Conservation (phyloP, 2,888 invertebrate species). For the Apodemia duryi region DNA sequence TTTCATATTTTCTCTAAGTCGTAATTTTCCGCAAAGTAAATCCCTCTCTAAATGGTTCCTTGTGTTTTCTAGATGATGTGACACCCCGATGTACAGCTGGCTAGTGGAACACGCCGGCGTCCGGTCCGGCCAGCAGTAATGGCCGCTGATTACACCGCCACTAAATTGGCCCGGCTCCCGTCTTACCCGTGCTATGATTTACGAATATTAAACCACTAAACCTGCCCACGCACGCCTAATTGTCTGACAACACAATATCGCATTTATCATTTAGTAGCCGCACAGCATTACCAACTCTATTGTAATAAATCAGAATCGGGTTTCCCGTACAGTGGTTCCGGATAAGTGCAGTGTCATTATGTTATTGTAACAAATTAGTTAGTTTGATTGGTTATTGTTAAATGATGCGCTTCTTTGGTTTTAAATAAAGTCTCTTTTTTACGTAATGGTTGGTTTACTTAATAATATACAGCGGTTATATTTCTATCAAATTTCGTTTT, state of each 20-base stretch:
- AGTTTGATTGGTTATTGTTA: slow-evolving; percentile 12
- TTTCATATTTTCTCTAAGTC: too few relatives aligned
- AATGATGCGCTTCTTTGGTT: slow-evolving; percentile 6
- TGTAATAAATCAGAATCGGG: neutral
- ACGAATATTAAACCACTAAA: slow-evolving; percentile 41
- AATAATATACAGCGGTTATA: too few relatives aligned
- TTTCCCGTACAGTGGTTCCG: neutral
- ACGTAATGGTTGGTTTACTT: neutral
- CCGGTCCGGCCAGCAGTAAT: neutral
- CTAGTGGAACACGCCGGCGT: neutral
- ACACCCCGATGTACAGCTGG: neutral
- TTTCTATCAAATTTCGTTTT: too few relatives aligned
- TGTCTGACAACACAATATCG: slow-evolving; percentile 8
- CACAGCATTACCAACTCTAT: neutral
- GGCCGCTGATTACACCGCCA: slow-evolving; percentile 11
- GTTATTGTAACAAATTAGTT: slow-evolving; percentile 12
- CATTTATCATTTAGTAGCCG: neutral
- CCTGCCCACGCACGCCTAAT: slow-evolving; percentile 38
- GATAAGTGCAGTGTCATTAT: slow-evolving; percentile 7
- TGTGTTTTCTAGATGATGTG: neutral
- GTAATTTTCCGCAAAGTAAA: too few relatives aligned
- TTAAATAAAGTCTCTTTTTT: slow-evolving; percentile 7
- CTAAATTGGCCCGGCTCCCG: slow-evolving; percentile 42
- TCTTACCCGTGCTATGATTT: slow-evolving; percentile 51
- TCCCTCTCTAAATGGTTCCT: too few relatives aligned